A percentile compares a stretch with the other conserved stretches of the same genome.
Evolutionary conservation across 2,888 invertebrate species (phyloP).

Genomic region (Mesoligia furuncula): DNA sequence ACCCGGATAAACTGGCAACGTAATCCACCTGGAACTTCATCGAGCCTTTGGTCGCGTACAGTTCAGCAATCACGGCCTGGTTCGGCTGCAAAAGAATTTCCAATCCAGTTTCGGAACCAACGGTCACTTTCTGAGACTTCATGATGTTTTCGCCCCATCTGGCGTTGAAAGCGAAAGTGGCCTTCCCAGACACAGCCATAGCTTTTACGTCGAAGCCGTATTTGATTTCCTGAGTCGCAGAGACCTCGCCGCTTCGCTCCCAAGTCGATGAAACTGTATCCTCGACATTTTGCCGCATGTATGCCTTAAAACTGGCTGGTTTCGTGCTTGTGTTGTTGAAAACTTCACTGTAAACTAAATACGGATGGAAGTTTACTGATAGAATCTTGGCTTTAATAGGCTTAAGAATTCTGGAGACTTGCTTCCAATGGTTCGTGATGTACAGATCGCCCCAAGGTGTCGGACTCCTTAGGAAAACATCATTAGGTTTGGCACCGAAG

Average conservation of each 20-base stretch:
- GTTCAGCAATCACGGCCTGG: conserved; percentile 65
- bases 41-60: conserved; percentile 65
- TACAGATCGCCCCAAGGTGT: conserved; percentile 78
- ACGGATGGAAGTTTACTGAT: conserved; percentile 11
- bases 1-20: conserved; percentile 68
- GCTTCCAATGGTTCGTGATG: conserved; percentile 69
- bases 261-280: conserved; percentile 50
- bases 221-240: conserved; percentile 25
- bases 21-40: conserved; percentile 72
- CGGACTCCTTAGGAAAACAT: conserved; percentile 66
- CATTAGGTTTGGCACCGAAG: conserved; percentile 67
- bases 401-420: conserved; percentile 68
- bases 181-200: conserved; percentile 40
- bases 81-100: conserved; percentile 65
- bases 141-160: conserved; percentile 50
- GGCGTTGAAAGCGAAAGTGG: conserved; percentile 36
- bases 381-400: conserved; percentile 61
- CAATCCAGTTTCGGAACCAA: conserved; percentile 47
- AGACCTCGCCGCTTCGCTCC: conserved; percentile 24
- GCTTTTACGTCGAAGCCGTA: conserved; percentile 52
- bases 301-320: conserved; percentile 1
- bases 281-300: conserved; percentile 39
- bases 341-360: conserved; percentile 28
- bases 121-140: conserved; percentile 34
- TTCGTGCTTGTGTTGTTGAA: conserved; percentile 50